Conservation (phyloP, 2,888 invertebrate genomes). For the Pyrocoelia pectoralis region DNA sequence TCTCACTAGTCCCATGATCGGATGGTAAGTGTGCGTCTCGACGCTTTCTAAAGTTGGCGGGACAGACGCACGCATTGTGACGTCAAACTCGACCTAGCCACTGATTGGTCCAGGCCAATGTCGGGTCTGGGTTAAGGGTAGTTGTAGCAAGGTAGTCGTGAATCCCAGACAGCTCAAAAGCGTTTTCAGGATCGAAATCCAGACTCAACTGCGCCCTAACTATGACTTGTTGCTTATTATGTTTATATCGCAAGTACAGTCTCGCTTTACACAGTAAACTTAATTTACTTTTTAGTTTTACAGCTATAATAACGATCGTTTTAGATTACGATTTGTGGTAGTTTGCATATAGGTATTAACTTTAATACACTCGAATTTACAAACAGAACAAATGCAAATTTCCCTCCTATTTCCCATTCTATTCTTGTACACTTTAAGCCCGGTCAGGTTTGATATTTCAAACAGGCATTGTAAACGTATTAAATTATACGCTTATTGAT, state of each 20-base stretch:
- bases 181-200: constrained; percentile 31
- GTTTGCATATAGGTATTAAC: no score
- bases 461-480: neutral
- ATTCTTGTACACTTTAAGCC: neutral
- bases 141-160: constrained; percentile 49
- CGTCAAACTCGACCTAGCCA: constrained; percentile 69
- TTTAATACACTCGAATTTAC: neutral
- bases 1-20: constrained; percentile 46
- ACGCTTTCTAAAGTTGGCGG: constrained; percentile 46
- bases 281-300: no score
- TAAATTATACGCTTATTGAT: neutral
- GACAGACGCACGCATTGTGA: constrained; percentile 59
- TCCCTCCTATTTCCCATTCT: no score
- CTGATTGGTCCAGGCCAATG: constrained; percentile 57
- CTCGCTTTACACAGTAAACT: neutral
- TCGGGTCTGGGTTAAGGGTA: constrained; percentile 58
- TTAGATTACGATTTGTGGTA: no score
- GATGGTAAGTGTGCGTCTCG: constrained; percentile 40
- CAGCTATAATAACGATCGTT: no score
- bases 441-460: neutral
- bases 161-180: constrained; percentile 37
- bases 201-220: constrained; percentile 26
- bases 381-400: neutral
- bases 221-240: constrained; percentile 32
- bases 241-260: constrained; percentile 19